phyloP scores from a whole-genome alignment of 2,888 invertebrate genomes.

The Danaus chrysippus region DNA sequence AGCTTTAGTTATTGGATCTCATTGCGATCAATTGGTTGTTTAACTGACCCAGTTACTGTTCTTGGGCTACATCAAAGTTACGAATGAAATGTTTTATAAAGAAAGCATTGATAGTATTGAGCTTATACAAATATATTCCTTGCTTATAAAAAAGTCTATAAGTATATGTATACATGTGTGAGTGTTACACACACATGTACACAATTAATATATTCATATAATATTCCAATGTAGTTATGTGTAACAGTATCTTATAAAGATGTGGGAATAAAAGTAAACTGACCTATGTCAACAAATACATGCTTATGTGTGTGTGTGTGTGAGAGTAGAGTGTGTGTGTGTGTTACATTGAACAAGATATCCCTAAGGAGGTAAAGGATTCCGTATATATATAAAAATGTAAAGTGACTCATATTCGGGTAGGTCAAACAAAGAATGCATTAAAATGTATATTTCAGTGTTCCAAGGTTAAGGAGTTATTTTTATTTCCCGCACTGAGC shows the following conservation, averaged over 20 bases:
- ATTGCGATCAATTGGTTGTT: slow-evolving; percentile 3
- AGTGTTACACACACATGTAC: too few species aligned
- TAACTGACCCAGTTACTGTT: slow-evolving; percentile 1
- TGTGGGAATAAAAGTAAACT: slow-evolving; percentile 54
- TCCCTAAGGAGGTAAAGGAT: slow-evolving; percentile 8
- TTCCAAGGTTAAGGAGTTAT: slow-evolving; percentile 8
- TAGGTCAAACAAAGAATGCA: not conserved
- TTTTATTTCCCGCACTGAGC: slow-evolving; percentile 15
- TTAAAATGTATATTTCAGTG: slow-evolving; percentile 2
- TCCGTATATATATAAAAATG: too few species aligned
- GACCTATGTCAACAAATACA: slow-evolving; percentile 72
- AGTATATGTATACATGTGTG: too few species aligned
- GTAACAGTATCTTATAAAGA: slow-evolving; percentile 31
- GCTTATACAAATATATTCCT: too few species aligned
- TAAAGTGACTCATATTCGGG: too few species aligned
- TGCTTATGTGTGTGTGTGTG: slow-evolving; percentile 32
- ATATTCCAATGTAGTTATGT: slow-evolving; percentile 7
- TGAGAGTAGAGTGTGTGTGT: slow-evolving; percentile 5
- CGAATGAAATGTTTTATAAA: not conserved
- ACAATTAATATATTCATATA: too few species aligned
- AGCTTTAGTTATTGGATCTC: slow-evolving; percentile 5
- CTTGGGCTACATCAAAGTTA: not conserved
- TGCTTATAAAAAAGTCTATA: too few species aligned
- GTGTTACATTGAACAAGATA: slow-evolving; percentile 13
- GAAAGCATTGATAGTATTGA: too few species aligned